Conservation (phyloP, 2,113 vertebrate species). For the Colius striatus region DNA sequence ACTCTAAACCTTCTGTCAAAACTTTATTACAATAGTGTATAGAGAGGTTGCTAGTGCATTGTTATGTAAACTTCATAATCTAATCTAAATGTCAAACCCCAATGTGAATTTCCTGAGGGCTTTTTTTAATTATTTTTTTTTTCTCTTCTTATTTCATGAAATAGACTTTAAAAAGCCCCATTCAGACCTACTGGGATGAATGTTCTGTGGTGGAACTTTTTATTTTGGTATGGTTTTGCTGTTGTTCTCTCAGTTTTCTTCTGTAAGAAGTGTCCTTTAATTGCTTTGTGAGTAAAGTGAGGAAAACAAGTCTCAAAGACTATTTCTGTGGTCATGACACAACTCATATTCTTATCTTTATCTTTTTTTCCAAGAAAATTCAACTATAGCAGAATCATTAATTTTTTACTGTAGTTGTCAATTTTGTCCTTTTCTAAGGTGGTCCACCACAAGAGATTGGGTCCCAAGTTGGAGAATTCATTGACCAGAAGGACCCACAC, state of each 20-base stretch:
- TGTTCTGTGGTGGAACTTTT: neutral
- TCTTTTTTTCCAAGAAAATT: neutral
- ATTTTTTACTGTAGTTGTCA: neutral
- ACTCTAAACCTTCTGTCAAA: neutral
- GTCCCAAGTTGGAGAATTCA: neutral
- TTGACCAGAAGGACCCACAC: neutral
- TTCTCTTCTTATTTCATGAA: neutral
- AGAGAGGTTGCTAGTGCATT: neutral
- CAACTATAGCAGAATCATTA: neutral
- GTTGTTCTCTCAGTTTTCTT: neutral
- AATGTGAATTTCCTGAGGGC: neutral
- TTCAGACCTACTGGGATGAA: neutral
- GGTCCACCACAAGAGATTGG: neutral
- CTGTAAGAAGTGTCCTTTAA: neutral
- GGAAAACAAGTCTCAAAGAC: neutral
- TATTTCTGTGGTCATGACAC: neutral
- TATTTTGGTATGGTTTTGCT: neutral
- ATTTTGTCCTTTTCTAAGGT: neutral
- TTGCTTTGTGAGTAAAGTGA: neutral
- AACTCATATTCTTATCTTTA: neutral
- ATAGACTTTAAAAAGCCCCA: neutral
- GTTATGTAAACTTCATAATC: conserved; percentile 5
- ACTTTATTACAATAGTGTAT: conserved; percentile 33
- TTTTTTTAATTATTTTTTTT: neutral
- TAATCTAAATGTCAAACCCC: neutral